These are phyloP conservation scores for Okapia johnstoni DNA, from an alignment of 2,113 vertebrate genomes.

Conservation along the genomic window DNA sequence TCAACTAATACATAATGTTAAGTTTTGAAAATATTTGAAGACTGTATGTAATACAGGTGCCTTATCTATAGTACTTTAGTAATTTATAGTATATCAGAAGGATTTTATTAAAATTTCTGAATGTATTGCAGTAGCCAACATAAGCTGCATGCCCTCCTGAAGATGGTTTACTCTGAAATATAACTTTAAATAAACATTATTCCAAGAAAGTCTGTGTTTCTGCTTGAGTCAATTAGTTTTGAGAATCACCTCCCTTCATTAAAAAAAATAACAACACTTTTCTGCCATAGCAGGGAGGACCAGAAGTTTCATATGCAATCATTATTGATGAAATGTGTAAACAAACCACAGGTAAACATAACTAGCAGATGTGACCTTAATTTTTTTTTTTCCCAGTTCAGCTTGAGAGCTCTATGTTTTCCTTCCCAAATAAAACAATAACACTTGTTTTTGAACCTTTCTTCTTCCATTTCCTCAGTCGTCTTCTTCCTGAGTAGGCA, in stretches of 20 bases:
- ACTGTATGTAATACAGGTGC: not conserved
- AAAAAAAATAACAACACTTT: not conserved
- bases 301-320: not conserved
- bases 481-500: fast-evolving
- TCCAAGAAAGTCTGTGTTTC: not conserved
- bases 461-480: not conserved
- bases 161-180: slow-evolving; percentile 4
- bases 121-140: not conserved
- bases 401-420: not conserved
- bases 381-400: not conserved
- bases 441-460: not conserved
- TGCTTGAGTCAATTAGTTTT: not conserved
- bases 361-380: not conserved
- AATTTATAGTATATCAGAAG: not conserved
- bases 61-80: not conserved
- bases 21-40: not conserved
- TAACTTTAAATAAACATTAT: slow-evolving; percentile 41
- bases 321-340: not conserved
- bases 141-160: not conserved
- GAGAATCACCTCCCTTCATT: not conserved
- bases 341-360: not conserved
- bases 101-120: not conserved
- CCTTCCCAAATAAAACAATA: not conserved
- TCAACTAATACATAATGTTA: not conserved
- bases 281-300: not conserved